phyloP scores from a whole-genome alignment of 2,888 invertebrate genomes.

The Hyppa rectilinea region DNA sequence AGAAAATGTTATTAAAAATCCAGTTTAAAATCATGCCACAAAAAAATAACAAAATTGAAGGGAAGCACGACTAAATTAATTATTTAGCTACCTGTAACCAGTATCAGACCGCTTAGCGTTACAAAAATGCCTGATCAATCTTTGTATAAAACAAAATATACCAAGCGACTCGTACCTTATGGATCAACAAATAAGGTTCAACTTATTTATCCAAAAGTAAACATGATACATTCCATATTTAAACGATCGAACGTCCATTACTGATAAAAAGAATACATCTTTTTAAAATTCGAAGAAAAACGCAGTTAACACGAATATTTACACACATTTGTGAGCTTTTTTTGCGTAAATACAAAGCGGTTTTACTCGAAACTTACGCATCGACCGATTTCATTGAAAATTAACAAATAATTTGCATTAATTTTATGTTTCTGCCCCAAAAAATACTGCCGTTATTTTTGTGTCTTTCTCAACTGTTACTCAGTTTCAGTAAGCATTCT shows the following conservation, averaged over 20 bases:
- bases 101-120: not conserved
- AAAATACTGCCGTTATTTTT: slow-evolving; percentile 30
- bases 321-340: slow-evolving; percentile 16
- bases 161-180: not conserved
- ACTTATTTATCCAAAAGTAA: slow-evolving; percentile 16
- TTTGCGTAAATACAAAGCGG: slow-evolving; percentile 37
- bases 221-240: slow-evolving; percentile 7
- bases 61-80: not conserved
- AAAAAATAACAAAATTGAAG: slow-evolving; percentile 1
- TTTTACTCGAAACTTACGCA: slow-evolving; percentile 26
- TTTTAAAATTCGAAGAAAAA: slow-evolving; percentile 36
- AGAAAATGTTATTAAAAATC: no score
- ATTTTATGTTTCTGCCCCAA: slow-evolving; percentile 52
- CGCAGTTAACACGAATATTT: slow-evolving; percentile 23
- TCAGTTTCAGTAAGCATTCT: not conserved
- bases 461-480: slow-evolving; percentile 7
- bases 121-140: slow-evolving; percentile 19
- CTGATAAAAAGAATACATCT: slow-evolving; percentile 28
- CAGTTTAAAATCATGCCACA: not conserved
- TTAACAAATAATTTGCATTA: slow-evolving; percentile 64
- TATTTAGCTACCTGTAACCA: slow-evolving; percentile 11
- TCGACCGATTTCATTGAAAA: slow-evolving; percentile 56
- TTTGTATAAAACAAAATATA: slow-evolving; percentile 1
- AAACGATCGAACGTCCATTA: slow-evolving; percentile 28
- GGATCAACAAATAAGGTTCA: not conserved